Evolutionary conservation across 2,888 invertebrate species (phyloP), one percentile per base, ranked within the genome.

Genomic region (Vanessa cardui): DNA sequence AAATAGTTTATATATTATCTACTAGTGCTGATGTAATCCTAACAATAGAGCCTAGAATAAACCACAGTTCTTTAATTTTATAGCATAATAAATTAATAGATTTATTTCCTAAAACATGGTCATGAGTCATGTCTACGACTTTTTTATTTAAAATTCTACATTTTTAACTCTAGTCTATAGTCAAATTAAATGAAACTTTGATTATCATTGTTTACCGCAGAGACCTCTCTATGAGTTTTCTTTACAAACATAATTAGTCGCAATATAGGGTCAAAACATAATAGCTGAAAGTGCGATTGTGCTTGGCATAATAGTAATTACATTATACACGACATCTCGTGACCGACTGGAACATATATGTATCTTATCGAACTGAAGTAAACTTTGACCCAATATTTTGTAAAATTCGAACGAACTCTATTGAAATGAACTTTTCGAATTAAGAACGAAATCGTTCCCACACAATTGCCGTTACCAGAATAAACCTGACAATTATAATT

Each of bases 161-260:
- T 39, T 39, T 7, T 39, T 33, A 9, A 39, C 39, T 8, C 9
- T 39, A 9, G 39, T 39, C 9, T 39, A 39, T 12, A 39, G 39
- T 39, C 9, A 12, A 39, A 39, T 39, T 39, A 39, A 12, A 39
- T 39, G 2, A 0, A 39, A 12, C 1, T 12, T 39, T 39, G 12
- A 39, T 12, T 39, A 39, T 4, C 12, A 4, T 39, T 39, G 12
- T 12, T 12, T 39, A 39, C 12, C 4, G 12, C 12, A 12, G 39
- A 12, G 12, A 12, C 12, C 39, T 4, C 39, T 39, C 12, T 12
- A 39, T 39, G 39, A 39, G 39, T 50, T 49, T 66, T 31, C 64
- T 86, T 82, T 83, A 79, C 74, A 79, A 80, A 79, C 78, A 80
- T 80, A 83, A 78, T 80, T 76, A 73, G 77, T 80, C 75, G 74